These are phyloP conservation scores for Bombyx huttoni DNA, from an alignment of 2,888 invertebrate genomes.

Conservation along the genomic window DNA sequence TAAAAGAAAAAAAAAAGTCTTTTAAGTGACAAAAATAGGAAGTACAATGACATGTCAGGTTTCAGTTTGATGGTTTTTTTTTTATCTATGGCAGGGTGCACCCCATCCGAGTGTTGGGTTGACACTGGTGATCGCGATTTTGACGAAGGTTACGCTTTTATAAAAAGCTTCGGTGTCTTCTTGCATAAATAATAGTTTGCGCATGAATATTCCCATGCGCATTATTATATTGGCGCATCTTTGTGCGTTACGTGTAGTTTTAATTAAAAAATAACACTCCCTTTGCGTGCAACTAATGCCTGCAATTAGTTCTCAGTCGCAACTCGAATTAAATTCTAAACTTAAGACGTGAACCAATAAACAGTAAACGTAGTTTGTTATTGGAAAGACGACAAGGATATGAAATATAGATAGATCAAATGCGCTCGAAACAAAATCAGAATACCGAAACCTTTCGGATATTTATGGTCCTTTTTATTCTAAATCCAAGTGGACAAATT, in stretches of 20 bases:
- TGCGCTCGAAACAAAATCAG: constrained; percentile 7
- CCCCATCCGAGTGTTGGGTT: constrained; percentile 58
- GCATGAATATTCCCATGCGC: constrained; percentile 68
- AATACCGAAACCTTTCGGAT: constrained; percentile 11
- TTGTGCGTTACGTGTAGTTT: constrained; percentile 6
- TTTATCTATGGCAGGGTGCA: constrained; percentile 16
- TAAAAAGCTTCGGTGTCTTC: constrained; percentile 43
- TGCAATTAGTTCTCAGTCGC: neutral
- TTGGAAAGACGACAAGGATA: neutral
- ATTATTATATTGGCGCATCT: constrained; percentile 29
- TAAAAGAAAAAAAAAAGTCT: constrained; percentile 41
- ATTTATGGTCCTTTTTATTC: constrained; percentile 55
- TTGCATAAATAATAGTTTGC: constrained; percentile 65
- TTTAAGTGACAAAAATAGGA: constrained; percentile 63
- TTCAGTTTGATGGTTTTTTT: constrained; percentile 47
- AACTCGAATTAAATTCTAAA: too few relatives aligned
- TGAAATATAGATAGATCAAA: constrained; percentile 7
- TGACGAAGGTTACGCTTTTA: constrained; percentile 46
- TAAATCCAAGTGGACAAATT: constrained; percentile 65
- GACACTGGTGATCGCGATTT: constrained; percentile 58
- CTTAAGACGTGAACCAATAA: too few relatives aligned
- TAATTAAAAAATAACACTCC: constrained; percentile 24
- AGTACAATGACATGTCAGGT: constrained; percentile 65
- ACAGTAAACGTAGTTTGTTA: neutral
- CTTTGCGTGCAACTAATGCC: neutral